These are phyloP conservation scores for Plumapathes pennacea DNA, from an alignment of 92 coral and sea anemone genomes.

Conservation along the genomic window DNA sequence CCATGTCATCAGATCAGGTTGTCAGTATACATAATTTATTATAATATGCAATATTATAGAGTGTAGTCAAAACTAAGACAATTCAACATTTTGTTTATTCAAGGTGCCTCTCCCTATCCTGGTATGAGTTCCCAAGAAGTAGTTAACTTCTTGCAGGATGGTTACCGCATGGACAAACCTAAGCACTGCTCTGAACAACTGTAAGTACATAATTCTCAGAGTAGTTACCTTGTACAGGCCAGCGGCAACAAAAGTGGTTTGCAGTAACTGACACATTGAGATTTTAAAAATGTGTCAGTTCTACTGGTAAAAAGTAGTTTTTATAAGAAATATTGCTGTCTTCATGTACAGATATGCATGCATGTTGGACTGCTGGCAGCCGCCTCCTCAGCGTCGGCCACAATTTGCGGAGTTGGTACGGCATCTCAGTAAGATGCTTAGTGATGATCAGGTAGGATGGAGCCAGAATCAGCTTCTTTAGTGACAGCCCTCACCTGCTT, in stretches of 20 bases:
- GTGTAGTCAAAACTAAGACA: too few species aligned
- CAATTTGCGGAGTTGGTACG: constrained; percentile 84
- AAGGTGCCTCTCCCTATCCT: constrained; percentile 99
- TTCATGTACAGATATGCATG: constrained; percentile 72
- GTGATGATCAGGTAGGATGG: constrained; percentile 81
- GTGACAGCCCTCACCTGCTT: too few species aligned
- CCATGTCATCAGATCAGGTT: too few species aligned
- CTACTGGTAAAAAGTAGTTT: too few species aligned
- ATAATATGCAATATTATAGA: too few species aligned
- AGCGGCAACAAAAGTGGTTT: too few species aligned
- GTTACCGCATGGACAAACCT: constrained; percentile 97
- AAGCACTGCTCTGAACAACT: constrained; percentile 96
- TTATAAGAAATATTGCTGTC: too few species aligned
- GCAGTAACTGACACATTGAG: too few species aligned
- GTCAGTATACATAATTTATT: too few species aligned
- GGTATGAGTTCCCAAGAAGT: constrained; percentile 99
- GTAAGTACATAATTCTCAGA: constrained; percentile 52
- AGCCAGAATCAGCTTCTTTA: neutral
- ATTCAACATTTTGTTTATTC: too few species aligned
- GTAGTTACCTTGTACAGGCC: too few species aligned
- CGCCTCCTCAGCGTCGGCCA: constrained; percentile 89
- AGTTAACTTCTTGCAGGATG: constrained; percentile 88
- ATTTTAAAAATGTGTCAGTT: too few species aligned
- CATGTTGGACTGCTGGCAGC: constrained; percentile 98
- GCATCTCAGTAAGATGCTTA: constrained; percentile 76